Percentiles rank a stretch among this genome's conserved stretches.
Evolutionary conservation across 2,113 vertebrate genomes (phyloP).

Genomic region (Calypte anna): DNA sequence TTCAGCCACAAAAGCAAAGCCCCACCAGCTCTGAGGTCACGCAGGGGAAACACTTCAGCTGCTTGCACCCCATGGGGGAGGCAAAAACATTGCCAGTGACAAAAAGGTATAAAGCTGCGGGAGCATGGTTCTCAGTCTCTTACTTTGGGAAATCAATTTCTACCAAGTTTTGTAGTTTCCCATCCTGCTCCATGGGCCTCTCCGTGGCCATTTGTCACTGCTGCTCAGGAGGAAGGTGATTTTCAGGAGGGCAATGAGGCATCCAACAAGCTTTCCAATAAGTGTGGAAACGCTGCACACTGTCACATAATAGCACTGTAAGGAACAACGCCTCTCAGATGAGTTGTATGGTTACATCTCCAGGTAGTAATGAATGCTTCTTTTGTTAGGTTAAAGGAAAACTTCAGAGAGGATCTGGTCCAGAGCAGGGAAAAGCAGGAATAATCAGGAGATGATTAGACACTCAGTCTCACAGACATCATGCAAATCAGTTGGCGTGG

Average conservation of each 20-base stretch:
- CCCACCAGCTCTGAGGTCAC: neutral
- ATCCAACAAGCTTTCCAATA: slow-evolving; percentile 41
- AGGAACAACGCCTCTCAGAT: neutral
- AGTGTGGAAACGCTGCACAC: neutral
- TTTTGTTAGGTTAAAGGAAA: neutral
- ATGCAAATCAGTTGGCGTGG: neutral
- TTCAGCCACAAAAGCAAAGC: neutral
- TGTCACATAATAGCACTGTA: neutral
- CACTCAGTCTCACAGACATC: neutral
- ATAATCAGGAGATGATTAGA: neutral
- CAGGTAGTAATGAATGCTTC: neutral
- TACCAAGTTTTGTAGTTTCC: neutral
- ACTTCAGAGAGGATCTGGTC: neutral
- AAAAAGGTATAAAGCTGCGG: neutral
- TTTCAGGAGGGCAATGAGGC: slow-evolving; percentile 51
- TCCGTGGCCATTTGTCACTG: slow-evolving; percentile 39
- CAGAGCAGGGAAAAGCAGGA: neutral
- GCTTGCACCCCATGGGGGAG: neutral
- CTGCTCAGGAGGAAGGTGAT: neutral
- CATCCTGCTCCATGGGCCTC: neutral
- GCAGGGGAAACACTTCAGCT: neutral
- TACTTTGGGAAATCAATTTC: slow-evolving; percentile 36
- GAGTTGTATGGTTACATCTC: neutral
- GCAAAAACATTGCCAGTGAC: neutral
- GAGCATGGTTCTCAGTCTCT: neutral